Evolutionary conservation across 2,113 vertebrate species (phyloP).

Genomic region (Halichoerus grypus): DNA sequence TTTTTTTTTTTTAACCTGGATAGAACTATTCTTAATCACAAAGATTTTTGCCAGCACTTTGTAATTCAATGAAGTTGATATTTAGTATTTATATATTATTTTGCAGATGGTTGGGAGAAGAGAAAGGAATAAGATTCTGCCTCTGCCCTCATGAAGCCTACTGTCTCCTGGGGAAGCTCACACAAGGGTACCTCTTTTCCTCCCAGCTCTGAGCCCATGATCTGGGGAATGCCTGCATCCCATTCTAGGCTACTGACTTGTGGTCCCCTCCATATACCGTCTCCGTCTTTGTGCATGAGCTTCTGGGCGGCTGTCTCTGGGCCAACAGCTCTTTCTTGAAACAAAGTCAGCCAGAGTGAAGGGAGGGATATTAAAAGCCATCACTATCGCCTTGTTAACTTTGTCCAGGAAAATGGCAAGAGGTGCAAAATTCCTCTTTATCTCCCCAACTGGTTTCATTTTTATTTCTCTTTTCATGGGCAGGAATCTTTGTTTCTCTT

Average conservation of each 20-base stretch:
- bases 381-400: not conserved
- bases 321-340: not conserved
- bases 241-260: not conserved
- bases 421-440: not conserved
- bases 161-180: not conserved
- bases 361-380: not conserved
- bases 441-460: not conserved
- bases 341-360: not conserved
- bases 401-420: not conserved
- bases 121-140: not conserved
- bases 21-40: not conserved
- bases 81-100: not conserved
- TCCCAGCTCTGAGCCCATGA: not conserved
- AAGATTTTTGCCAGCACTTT: not conserved
- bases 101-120: not conserved
- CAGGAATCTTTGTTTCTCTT: not conserved
- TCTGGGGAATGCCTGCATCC: not conserved
- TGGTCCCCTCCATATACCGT: fast-evolving
- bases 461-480: not conserved
- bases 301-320: not conserved
- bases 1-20: not conserved
- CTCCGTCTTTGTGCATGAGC: not conserved
- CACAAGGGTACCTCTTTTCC: fast-evolving
- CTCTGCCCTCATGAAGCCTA: not conserved
- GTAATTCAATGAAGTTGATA: not conserved